Evolutionary conservation across 2,113 vertebrate species (phyloP).

Genomic region (Cynoglossus semilaevis): DNA sequence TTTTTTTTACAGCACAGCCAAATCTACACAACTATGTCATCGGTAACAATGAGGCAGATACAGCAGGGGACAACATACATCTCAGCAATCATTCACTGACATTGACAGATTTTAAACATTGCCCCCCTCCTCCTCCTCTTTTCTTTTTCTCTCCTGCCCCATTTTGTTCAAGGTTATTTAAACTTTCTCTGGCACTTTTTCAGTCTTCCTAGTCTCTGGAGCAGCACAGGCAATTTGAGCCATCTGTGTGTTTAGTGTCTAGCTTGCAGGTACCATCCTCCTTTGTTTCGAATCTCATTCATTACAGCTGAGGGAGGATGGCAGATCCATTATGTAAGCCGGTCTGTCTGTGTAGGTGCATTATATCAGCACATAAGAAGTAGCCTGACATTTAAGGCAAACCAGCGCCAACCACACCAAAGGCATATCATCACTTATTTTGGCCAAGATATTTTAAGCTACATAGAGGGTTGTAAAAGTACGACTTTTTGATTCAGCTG

Average conservation of each 20-base stretch:
- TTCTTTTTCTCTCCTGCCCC: conserved; percentile 42
- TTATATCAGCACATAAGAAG: conserved; percentile 71
- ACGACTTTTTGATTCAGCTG: background rate
- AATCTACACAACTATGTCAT: conserved; percentile 26
- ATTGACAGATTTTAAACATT: conserved; percentile 47
- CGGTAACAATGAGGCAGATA: conserved; percentile 8
- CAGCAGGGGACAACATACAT: conserved; percentile 23
- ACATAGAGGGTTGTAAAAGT: conserved; percentile 24
- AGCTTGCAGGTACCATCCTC: conserved; percentile 74
- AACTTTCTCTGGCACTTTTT: conserved; percentile 70
- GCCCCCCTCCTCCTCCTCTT: conserved; percentile 17
- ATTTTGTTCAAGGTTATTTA: conserved; percentile 68
- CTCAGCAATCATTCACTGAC: conserved; percentile 40
- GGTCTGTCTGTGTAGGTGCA: conserved; percentile 68
- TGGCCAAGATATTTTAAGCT: conserved; percentile 29
- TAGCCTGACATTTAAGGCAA: conserved; percentile 60
- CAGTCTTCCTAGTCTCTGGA: conserved; percentile 63
- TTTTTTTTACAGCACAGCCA: conserved; percentile 12
- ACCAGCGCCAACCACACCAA: conserved; percentile 18
- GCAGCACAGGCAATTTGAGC: conserved; percentile 69
- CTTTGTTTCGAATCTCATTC: conserved; percentile 76
- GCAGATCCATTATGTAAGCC: conserved; percentile 70
- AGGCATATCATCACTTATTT: conserved; percentile 21
- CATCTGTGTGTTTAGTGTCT: conserved; percentile 74
- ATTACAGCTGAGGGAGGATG: conserved; percentile 74